Conservation (phyloP, 2,113 vertebrate genomes). For the Rhinoptilus africanus region DNA sequence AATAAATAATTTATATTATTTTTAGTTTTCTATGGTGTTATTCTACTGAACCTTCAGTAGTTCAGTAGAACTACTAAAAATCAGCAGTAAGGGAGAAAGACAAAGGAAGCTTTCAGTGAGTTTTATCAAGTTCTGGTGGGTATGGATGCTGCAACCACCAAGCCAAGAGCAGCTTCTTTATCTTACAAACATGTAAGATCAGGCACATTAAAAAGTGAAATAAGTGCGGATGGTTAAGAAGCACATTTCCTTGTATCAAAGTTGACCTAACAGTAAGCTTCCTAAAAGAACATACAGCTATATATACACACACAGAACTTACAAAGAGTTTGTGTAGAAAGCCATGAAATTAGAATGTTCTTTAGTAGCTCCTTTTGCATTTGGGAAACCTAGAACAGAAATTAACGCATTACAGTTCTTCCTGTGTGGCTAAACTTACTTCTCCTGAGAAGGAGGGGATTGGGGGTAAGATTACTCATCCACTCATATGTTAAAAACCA, state of each 20-base stretch:
- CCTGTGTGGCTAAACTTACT: not conserved
- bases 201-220: not conserved
- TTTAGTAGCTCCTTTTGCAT: not conserved
- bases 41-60: not conserved
- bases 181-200: not conserved
- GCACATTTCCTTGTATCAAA: not conserved
- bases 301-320: not conserved
- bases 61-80: not conserved
- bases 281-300: not conserved
- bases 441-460: not conserved
- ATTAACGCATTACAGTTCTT: not conserved
- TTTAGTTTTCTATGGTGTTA: not conserved
- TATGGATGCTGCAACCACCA: not conserved
- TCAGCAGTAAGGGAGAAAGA: not conserved
- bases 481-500: not conserved
- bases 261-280: not conserved
- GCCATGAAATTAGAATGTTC: not conserved
- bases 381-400: not conserved
- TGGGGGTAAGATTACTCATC: not conserved
- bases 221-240: not conserved
- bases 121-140: not conserved
- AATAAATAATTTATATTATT: not conserved
- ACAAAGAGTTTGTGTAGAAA: not conserved
- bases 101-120: not conserved
- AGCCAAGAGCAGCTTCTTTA: not conserved